phyloP scores from a whole-genome alignment of 2,888 invertebrate species.

The Julus scanicus region DNA sequence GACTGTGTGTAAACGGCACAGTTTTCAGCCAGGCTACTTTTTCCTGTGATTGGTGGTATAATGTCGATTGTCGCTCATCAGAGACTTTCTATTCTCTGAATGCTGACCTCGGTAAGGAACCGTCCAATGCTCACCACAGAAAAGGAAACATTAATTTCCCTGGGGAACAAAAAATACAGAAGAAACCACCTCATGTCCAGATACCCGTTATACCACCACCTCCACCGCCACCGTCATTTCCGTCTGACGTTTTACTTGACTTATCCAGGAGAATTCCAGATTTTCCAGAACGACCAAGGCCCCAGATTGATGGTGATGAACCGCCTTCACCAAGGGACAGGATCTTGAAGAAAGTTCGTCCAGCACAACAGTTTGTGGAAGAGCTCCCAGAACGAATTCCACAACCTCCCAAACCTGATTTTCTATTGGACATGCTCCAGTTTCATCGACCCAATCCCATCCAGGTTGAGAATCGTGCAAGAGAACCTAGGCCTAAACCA shows the following conservation, averaged over 20 bases:
- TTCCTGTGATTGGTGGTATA: constrained; percentile 59
- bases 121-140: constrained; percentile 40
- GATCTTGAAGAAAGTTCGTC: neutral
- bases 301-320: neutral
- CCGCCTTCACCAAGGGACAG: neutral
- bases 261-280: constrained; percentile 31
- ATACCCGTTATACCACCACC: constrained; percentile 41
- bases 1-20: constrained; percentile 57
- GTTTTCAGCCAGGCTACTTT: constrained; percentile 58
- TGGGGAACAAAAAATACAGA: neutral
- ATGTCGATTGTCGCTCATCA: constrained; percentile 57
- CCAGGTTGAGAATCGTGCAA: neutral
- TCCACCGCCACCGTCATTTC: constrained; percentile 47
- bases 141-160: constrained; percentile 5
- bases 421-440: neutral
- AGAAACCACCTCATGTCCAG: constrained; percentile 44
- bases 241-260: neutral
- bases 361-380: constrained; percentile 47
- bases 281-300: constrained; percentile 2
- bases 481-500: neutral
- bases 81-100: constrained; percentile 55
- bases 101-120: constrained; percentile 53
- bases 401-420: neutral
- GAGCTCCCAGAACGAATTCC: neutral
- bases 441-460: neutral